Evolutionary conservation across 2,113 vertebrate genomes (phyloP), one percentile per base, ranked within the genome.

Genomic region (Paradoxurus hermaphroditus): DNA sequence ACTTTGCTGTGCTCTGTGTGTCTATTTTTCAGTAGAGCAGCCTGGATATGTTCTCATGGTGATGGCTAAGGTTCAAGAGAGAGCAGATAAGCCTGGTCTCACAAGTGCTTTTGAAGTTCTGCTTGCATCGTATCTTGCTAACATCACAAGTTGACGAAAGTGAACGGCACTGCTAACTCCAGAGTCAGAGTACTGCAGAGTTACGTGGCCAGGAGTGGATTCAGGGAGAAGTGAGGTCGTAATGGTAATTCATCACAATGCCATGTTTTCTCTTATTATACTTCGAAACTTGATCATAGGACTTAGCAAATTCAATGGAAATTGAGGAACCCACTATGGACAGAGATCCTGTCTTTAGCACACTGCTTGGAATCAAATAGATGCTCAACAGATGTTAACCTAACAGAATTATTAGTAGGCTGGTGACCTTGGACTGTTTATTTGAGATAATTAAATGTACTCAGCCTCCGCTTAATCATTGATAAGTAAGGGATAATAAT

Each of bases 381-480:
- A 73, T 67, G 53, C 49, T 15, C 25, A 70, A 13, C 6, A 75
- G 25, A 36, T 81, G 34, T 88, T 79, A 63, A 77, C n/a, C 31
- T 63, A 84, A 31, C 53, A 39, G 29, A 75, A 90, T 95, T 79
- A 21, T 51, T 92, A 51, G 36, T 84, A 87, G 53, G 9, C 62
- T 91, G n/a, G 34, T 96, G 44, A 91, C 46, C 25, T 77, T 78
- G n/a, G 29, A 19, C 83, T 81, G 1, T 89, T 90, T 56, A 34
- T 27, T 85, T 77, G 7, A 77, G 49, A 63, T 73, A 90, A 96
- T 88, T 53, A 94, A 92, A 85, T 49, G 36, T 82, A 96, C 25
- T 93, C 44, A 77, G 25, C 51, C 51, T 70, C 63, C 93, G 41
- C 51, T 70, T 79, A 94, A 86, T 86, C 31, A 72, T 70, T 91